Base-by-base conservation (phyloP, 2,888 invertebrate species). In the Dinocampus coccinellae region DNA sequence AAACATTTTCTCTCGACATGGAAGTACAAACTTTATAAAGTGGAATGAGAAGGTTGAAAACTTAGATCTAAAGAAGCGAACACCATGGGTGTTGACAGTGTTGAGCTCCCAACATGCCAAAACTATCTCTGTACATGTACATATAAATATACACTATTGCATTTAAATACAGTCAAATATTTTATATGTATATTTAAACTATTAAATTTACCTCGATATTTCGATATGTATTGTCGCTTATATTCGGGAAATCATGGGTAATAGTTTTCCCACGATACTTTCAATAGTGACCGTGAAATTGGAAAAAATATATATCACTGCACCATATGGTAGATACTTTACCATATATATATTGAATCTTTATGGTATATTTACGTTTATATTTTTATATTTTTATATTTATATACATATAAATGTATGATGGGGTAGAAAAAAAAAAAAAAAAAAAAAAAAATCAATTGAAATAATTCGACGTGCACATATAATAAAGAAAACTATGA, bases 241-340 rank as follows among this genome's bases (percentile, higher is more conserved):
- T n/a, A 47, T 58, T 69, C 68, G 66, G 65, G 73, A 75, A 75
- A 75, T 75, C 74, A 70, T 66, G 74, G 71, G 66, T 74, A 74
- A 74, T 70, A 74, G 73, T 69, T 69, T 74, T 69, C 67, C 64
- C 62, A 64, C 72, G 67, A 66, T 73, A 72, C 71, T 62, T 63
- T 39, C 34, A 53, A 62, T 53, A 29, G 53, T 55, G 53, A 29
- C 47, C 69, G 55, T 69, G 69, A 63, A 69, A 69, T 69, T 55
- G 62, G 39, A 68, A 24, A 53, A 16, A n/a, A 34, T 20, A 53
- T 53, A 55, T 47, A 20, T 47, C 16, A 6, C 1, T 20, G 6
- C 7, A 47, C 47, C 47, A 47, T 47, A 47, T 47, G 47, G 47
- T 16, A 16, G 6, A 16, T 16, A 20, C n/a, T n/a, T 16, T 47